phyloP scores from a whole-genome alignment of 2,888 invertebrate genomes.

The Eristalinus aeneus region DNA sequence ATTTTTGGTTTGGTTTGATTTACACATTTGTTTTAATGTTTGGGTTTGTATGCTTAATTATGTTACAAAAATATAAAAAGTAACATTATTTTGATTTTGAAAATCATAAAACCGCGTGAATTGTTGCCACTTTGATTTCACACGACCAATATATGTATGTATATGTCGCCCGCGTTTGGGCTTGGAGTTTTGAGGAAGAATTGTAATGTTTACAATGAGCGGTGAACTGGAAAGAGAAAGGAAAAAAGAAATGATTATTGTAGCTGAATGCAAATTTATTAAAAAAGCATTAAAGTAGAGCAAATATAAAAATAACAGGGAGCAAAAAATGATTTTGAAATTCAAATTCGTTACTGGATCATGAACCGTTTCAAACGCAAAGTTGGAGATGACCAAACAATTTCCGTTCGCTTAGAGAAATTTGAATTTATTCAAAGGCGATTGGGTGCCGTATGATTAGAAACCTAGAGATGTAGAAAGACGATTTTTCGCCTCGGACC shows the following conservation, averaged over 20 bases:
- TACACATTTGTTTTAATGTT: conserved; percentile 18
- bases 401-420: too few relatives aligned
- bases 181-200: conserved; percentile 62
- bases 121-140: conserved; percentile 1
- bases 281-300: too few relatives aligned
- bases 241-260: neutral
- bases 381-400: too few relatives aligned
- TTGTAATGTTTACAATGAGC: conserved; percentile 27
- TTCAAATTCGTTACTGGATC: too few relatives aligned
- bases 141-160: conserved; percentile 6
- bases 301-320: too few relatives aligned
- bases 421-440: too few relatives aligned
- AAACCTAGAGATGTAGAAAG: too few relatives aligned
- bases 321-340: too few relatives aligned
- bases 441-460: too few relatives aligned
- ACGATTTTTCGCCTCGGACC: too few relatives aligned
- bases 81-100: conserved; percentile 51
- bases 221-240: conserved; percentile 32
- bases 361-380: too few relatives aligned
- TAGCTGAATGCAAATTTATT: too few relatives aligned
- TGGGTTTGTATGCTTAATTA: conserved; percentile 38
- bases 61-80: conserved; percentile 68
- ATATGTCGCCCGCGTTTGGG: conserved; percentile 42
- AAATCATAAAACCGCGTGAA: conserved; percentile 34
- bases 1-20: conserved; percentile 44